Conservation (phyloP, 2,113 vertebrate genomes). For the Harpagus bidentatus region DNA sequence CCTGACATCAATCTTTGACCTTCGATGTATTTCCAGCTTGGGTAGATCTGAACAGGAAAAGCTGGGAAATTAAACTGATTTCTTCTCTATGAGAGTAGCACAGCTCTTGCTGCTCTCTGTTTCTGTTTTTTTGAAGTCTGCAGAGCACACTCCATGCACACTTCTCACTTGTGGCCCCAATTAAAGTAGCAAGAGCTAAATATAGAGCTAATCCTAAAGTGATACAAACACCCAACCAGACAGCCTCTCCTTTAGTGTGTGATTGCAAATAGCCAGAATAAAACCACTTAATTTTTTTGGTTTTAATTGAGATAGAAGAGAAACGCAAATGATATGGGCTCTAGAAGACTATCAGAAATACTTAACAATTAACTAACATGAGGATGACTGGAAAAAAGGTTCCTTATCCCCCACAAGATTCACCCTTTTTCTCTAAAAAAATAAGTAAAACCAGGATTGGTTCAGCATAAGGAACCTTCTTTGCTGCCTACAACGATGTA, state of each 20-base stretch:
- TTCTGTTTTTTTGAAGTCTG: neutral
- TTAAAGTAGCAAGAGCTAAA: neutral
- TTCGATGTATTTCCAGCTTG: neutral
- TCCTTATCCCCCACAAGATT: neutral
- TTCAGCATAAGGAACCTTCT: neutral
- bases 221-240: neutral
- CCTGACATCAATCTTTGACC: neutral
- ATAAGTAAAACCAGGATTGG: neutral
- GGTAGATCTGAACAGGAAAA: neutral
- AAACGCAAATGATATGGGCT: rapidly evolving
- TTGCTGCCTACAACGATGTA: no score
- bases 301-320: neutral
- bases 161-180: neutral
- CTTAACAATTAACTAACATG: neutral
- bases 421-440: neutral
- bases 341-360: neutral
- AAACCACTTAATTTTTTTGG: neutral
- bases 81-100: neutral
- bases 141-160: neutral
- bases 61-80: neutral
- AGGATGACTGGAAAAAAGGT: neutral
- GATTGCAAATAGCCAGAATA: neutral
- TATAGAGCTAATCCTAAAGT: neutral
- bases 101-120: neutral
- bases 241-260: neutral